Percentiles rank a stretch among this genome's conserved stretches.
These are phyloP conservation scores for Paramormyrops kingsleyae DNA, from an alignment of 2,113 vertebrate genomes.

Conservation along the genomic window DNA sequence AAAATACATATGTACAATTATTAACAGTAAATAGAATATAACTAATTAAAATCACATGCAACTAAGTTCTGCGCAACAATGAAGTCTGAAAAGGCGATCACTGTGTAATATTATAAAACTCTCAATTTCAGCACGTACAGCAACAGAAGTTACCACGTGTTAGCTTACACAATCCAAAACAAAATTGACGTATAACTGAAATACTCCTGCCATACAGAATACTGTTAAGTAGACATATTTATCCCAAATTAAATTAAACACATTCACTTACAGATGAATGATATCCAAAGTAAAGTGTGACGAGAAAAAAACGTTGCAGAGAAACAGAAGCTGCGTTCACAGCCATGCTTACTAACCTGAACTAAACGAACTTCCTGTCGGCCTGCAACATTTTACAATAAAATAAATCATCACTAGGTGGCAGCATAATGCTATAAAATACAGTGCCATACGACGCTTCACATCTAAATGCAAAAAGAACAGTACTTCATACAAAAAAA, in stretches of 20 bases:
- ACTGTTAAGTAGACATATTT: neutral
- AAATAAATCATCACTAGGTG: neutral
- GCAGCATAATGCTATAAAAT: neutral
- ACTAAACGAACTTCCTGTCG: neutral
- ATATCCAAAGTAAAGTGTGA: neutral
- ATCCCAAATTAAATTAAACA: neutral
- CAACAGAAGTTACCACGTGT: neutral
- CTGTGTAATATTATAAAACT: too few species aligned
- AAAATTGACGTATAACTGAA: neutral
- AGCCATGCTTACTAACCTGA: neutral
- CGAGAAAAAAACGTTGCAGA: neutral
- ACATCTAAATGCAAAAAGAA: neutral
- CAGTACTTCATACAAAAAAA: too few species aligned
- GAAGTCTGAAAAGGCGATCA: too few species aligned
- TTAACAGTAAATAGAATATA: neutral
- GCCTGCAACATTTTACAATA: neutral
- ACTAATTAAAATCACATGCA: neutral
- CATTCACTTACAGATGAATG: neutral
- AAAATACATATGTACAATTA: neutral
- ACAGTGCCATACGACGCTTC: neutral
- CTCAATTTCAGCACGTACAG: too few species aligned
- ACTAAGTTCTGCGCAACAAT: too few species aligned
- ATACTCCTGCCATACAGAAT: neutral
- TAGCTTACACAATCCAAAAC: neutral
- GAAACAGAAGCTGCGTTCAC: neutral